These are phyloP conservation scores for Indicator indicator DNA, from an alignment of 2,113 vertebrate species.

Conservation along the genomic window DNA sequence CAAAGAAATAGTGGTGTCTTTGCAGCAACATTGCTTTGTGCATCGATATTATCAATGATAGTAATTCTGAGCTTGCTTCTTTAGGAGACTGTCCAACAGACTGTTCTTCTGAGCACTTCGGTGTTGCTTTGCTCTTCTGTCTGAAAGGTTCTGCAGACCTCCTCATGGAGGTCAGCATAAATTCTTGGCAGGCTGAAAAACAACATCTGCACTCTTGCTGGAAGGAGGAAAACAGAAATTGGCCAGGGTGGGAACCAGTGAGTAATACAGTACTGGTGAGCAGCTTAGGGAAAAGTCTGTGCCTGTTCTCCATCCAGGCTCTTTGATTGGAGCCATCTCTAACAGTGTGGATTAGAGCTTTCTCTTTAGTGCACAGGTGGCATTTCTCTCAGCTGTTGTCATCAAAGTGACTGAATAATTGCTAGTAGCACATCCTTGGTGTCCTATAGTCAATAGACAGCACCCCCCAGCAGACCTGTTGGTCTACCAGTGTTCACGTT, in stretches of 20 bases:
- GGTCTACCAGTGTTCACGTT: neutral
- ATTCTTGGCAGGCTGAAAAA: neutral
- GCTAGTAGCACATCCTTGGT: neutral
- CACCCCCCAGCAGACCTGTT: neutral
- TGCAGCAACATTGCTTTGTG: neutral
- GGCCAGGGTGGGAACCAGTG: neutral
- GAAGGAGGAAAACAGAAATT: neutral
- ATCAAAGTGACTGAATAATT: neutral
- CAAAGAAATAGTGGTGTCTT: neutral
- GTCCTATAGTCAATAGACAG: neutral
- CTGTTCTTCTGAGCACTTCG: neutral
- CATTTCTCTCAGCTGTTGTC: neutral
- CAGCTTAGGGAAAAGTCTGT: neutral
- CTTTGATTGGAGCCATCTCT: neutral
- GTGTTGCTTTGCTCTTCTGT: neutral
- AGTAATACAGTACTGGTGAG: neutral
- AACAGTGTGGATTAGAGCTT: neutral
- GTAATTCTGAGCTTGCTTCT: neutral
- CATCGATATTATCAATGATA: neutral
- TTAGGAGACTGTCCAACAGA: neutral
- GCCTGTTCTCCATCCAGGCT: neutral
- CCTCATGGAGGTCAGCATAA: neutral
- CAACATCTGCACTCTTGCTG: neutral
- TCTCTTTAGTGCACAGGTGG: neutral
- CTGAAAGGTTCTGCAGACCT: neutral